phyloP scores from a whole-genome alignment of 2,888 invertebrate species.

The Meiosimyza decipiens region DNA sequence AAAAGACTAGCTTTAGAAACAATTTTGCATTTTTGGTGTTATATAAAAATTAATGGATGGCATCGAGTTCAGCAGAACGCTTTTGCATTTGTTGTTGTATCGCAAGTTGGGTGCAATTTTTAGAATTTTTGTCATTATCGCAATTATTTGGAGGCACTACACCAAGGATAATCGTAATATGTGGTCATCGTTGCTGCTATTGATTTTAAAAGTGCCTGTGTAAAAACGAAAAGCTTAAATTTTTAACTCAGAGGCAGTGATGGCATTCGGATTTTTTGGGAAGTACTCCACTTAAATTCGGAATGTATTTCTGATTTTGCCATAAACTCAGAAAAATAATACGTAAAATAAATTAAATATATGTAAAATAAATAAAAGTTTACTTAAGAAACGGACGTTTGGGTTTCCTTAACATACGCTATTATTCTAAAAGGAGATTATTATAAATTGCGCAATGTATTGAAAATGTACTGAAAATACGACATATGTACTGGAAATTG shows the following conservation, averaged over 20 bases:
- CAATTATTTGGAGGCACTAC: slow-evolving; percentile 41
- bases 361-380: no score
- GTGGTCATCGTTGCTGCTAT: slow-evolving; percentile 23
- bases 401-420: no score
- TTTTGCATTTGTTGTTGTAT: slow-evolving; percentile 39
- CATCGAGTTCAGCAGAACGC: slow-evolving; percentile 51
- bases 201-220: not conserved
- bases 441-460: no score
- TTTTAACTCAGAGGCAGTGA: not conserved
- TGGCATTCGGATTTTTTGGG: no score
- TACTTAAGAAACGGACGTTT: no score
- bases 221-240: not conserved
- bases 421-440: no score
- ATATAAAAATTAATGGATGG: slow-evolving; percentile 61
- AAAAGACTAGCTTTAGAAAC: slow-evolving; percentile 58
- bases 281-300: no score
- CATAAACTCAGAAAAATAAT: no score
- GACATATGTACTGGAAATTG: no score
- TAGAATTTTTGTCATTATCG: slow-evolving; percentile 60
- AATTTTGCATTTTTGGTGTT: slow-evolving; percentile 63
- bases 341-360: no score
- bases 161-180: slow-evolving; percentile 36
- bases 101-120: slow-evolving; percentile 53
- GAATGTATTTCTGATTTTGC: no score
- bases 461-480: no score